Evolutionary conservation across 1,140 invertebrate species (phyloP).

Genomic region (Drosophila nikananu): DNA sequence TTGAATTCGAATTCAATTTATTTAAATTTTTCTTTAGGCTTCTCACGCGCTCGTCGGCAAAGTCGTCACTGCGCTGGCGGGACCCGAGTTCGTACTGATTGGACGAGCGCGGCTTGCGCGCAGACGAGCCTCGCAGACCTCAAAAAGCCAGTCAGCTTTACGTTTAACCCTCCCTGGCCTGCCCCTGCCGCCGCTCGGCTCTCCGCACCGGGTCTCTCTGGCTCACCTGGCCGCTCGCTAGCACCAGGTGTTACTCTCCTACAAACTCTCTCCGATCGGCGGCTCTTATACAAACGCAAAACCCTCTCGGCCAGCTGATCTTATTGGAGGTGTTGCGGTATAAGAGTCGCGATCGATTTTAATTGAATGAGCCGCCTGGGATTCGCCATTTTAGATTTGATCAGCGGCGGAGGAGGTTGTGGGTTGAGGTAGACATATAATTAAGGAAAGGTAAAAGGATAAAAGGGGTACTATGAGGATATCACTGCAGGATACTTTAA

Average conservation of each 20-base stretch:
- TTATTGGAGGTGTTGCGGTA: constrained; percentile 68
- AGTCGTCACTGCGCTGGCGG: constrained; percentile 79
- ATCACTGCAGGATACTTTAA: neutral
- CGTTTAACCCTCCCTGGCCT: constrained; percentile 42
- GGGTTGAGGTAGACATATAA: neutral
- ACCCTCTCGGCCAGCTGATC: constrained; percentile 58
- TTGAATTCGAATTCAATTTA: neutral
- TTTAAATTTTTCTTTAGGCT: neutral
- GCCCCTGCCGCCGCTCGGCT: neutral
- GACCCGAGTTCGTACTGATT: constrained; percentile 85
- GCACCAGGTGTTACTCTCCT: constrained; percentile 25
- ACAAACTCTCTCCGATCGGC: constrained; percentile 17
- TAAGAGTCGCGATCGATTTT: constrained; percentile 41
- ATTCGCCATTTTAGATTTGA: constrained; percentile 76
- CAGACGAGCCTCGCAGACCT: constrained; percentile 77
- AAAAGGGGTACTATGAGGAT: neutral
- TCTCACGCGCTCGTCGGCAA: constrained; percentile 64
- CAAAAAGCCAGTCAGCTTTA: constrained; percentile 67
- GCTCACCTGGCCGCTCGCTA: constrained; percentile 31
- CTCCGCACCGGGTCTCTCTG: constrained; percentile 12
- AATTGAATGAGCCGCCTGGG: constrained; percentile 45
- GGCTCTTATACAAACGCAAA: constrained; percentile 31
- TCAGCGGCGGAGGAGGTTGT: constrained; percentile 34
- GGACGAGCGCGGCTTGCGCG: constrained; percentile 81
- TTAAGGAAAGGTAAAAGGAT: neutral